Evolutionary conservation across 2,888 invertebrate genomes (phyloP).

Genomic region (Torymus texanus): DNA sequence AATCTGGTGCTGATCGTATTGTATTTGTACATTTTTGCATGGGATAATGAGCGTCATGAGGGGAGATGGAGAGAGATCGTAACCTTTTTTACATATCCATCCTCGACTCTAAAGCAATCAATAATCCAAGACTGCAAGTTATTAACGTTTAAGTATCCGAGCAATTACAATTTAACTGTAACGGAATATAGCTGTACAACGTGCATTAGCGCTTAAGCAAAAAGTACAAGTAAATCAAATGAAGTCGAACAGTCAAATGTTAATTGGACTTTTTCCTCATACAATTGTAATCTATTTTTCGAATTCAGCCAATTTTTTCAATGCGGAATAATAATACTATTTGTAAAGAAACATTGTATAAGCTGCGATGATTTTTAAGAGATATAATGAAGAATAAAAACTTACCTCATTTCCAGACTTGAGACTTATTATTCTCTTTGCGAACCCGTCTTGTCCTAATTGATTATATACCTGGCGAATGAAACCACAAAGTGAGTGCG

Average conservation of each 20-base stretch:
- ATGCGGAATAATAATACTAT: not conserved
- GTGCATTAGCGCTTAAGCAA: slow-evolving; percentile 19
- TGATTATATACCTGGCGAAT: no score
- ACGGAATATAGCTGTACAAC: slow-evolving; percentile 6
- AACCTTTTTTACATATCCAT: slow-evolving; percentile 20
- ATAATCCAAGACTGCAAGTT: slow-evolving; percentile 52
- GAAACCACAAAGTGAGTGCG: not conserved
- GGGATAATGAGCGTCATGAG: not conserved
- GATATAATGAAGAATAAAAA: slow-evolving; percentile 43
- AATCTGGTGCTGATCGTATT: slow-evolving; percentile 35
- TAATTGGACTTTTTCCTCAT: not conserved
- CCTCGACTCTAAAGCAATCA: slow-evolving; percentile 42
- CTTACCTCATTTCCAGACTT: slow-evolving; percentile 42
- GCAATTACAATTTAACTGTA: slow-evolving; percentile 35
- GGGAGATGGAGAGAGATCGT: no score
- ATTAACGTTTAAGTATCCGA: slow-evolving; percentile 39
- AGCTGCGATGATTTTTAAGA: slow-evolving; percentile 27
- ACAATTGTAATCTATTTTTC: slow-evolving; percentile 30
- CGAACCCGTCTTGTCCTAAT: no score
- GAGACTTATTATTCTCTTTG: not conserved
- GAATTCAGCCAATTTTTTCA: slow-evolving; percentile 27
- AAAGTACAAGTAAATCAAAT: slow-evolving; percentile 46
- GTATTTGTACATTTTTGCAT: slow-evolving; percentile 15
- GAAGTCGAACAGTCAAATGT: slow-evolving; percentile 5
- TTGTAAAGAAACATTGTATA: slow-evolving; percentile 19